Base-by-base conservation (phyloP, 2,113 vertebrate species). In the Dinomys branickii region DNA sequence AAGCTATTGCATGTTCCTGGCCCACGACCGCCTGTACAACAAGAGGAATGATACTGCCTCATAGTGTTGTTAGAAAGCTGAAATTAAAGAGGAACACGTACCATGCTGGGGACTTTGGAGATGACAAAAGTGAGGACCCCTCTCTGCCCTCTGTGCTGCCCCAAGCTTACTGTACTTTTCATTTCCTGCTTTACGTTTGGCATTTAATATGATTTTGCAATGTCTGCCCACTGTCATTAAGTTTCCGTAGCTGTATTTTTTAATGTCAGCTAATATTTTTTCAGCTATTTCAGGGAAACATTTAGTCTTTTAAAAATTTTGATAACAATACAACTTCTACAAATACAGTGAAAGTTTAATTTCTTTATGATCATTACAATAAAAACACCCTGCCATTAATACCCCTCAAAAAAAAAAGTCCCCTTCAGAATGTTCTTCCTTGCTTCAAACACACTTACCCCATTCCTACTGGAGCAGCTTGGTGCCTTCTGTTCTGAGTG, bases 131-230 rank as follows among this genome's bases (percentile, higher is more conserved):
- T n/a, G 30, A 47, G 33, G 65, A 58, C 38, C 44, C 28, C 12
- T 90, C n/a, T 90, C 44, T 73, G 0, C 50, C 91, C 30, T 91
- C 78, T 17, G 44, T 7, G 30, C 89, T 24, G n/a, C 61, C 54
- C 41, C 17, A 28, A 86, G 65, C 28, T 63, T 17, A 20, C 33
- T 1, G 4, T 38, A 54, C 30, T 16, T 84, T 65, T 52, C 54
- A 47, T 26, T 59, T 91, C 56, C 71, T 73, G 91, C 30, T 69
- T 84, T 52, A 14, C n/a, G 50, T 84, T 38, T 50, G 50, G 44
- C 92, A 75, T 73, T 92, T 94, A 38, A 73, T 90, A 75, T 14
- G 78, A 86, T n/a, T 90, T 87, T 52, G n/a, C 30, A 65, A n/a
- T 50, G 90, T 87, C 87, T 95, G 80, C 58, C 88, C 75, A 41